Conservation (phyloP, 2,797 vertebrate genomes). For the Brachyalestes nurse region DNA sequence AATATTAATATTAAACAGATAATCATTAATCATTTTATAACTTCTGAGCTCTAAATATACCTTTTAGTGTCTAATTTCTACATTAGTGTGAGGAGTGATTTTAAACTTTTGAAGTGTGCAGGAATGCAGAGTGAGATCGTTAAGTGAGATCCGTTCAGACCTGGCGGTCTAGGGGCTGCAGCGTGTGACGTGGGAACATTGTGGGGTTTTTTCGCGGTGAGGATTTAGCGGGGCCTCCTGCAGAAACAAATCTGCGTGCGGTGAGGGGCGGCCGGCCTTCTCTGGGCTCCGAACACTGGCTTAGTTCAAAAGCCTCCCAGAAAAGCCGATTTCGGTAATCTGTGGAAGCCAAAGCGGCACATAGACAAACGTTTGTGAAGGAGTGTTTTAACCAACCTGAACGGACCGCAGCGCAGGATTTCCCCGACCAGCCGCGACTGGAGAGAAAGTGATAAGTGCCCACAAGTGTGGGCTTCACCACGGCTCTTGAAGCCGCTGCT, state of each 20-base stretch:
- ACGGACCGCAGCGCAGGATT: constrained; percentile 17
- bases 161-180: neutral
- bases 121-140: neutral
- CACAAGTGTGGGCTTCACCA: neutral
- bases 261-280: constrained; percentile 24
- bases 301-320: constrained; percentile 46
- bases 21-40: too few species aligned
- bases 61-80: too few species aligned
- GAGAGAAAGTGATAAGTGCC: constrained; percentile 37
- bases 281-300: constrained; percentile 37
- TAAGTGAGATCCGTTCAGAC: neutral
- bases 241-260: constrained; percentile 29
- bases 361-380: constrained; percentile 50
- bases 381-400: constrained; percentile 50
- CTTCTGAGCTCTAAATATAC: too few species aligned
- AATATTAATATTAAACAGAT: neutral
- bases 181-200: constrained; percentile 36
- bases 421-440: neutral
- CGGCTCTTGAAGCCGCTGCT: neutral
- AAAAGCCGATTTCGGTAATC: constrained; percentile 58
- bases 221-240: constrained; percentile 38
- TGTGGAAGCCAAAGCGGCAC: constrained; percentile 33
- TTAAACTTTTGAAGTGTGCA: neutral
- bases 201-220: constrained; percentile 12
- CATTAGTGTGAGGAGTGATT: neutral